Base-by-base conservation (phyloP, 1,140 invertebrate species). In the Brachionus rotundiformis region DNA sequence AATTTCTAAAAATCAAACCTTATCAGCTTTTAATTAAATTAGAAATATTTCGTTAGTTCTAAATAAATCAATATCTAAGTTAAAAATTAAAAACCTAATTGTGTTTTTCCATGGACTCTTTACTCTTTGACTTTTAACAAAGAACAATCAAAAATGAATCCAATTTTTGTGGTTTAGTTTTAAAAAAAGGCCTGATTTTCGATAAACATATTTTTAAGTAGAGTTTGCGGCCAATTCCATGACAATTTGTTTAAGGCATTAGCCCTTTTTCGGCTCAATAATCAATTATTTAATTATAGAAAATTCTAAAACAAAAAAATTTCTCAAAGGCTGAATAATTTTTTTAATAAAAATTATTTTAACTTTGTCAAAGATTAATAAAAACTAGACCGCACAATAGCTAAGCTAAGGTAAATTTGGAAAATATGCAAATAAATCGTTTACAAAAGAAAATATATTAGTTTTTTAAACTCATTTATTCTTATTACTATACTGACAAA, bases 401-500 rank as follows among this genome's bases (percentile, higher is more conserved):
- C n/a, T n/a, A n/a, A n/a, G n/a, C n/a, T n/a, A n/a, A n/a, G n/a
- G n/a, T n/a, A n/a, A n/a, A n/a, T n/a, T n/a, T n/a, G n/a, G n/a
- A n/a, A n/a, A n/a, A n/a, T n/a, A n/a, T n/a, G n/a, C n/a, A n/a
- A n/a, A n/a, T n/a, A n/a, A n/a, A n/a, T n/a, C n/a, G n/a, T n/a
- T n/a, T n/a, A n/a, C n/a, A n/a, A n/a, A n/a, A n/a, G n/a, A n/a
- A n/a, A n/a, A n/a, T n/a, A n/a, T n/a, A n/a, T n/a, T n/a, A n/a
- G n/a, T n/a, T n/a, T n/a, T n/a, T n/a, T n/a, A n/a, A n/a, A n/a
- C n/a, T n/a, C n/a, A n/a, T n/a, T n/a, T n/a, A n/a, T n/a, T n/a
- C n/a, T n/a, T n/a, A n/a, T n/a, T n/a, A n/a, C n/a, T n/a, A n/a
- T 54, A 19, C 47, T 54, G 47, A 54, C 47, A 54, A 54, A 54